These are phyloP conservation scores for Ectobius pallidus DNA, from an alignment of 2,888 invertebrate species.

Conservation along the genomic window DNA sequence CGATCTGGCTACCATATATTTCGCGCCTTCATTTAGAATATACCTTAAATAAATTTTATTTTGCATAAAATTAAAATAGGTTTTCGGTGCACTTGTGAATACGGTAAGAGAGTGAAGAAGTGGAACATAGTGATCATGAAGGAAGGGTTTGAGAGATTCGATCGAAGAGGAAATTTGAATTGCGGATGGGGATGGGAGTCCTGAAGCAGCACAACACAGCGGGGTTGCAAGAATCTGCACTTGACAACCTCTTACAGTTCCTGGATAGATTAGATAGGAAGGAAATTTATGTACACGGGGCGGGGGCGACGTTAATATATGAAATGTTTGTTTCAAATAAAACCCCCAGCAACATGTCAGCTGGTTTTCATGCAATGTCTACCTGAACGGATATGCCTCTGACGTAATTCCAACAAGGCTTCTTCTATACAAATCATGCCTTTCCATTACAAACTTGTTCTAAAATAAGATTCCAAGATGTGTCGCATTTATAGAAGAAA, in stretches of 20 bases:
- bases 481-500: no score
- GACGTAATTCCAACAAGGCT: no score
- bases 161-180: conserved; percentile 9
- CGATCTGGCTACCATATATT: no score
- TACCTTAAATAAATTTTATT: no score
- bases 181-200: neutral
- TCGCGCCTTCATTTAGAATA: no score
- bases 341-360: neutral
- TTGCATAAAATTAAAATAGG: no score
- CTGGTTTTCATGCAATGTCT: no score
- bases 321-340: conserved; percentile 1
- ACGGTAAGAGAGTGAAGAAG: neutral
- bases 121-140: neutral
- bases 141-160: neutral
- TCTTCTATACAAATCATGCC: no score
- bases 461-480: no score
- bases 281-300: neutral
- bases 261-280: neutral
- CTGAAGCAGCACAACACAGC: neutral
- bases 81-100: neutral
- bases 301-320: neutral
- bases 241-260: neutral
- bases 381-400: no score
- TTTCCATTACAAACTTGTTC: no score
- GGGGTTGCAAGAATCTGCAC: conserved; percentile 4